phyloP scores from a whole-genome alignment of 2,797 vertebrate species.

The Peromyscus attwateri region DNA sequence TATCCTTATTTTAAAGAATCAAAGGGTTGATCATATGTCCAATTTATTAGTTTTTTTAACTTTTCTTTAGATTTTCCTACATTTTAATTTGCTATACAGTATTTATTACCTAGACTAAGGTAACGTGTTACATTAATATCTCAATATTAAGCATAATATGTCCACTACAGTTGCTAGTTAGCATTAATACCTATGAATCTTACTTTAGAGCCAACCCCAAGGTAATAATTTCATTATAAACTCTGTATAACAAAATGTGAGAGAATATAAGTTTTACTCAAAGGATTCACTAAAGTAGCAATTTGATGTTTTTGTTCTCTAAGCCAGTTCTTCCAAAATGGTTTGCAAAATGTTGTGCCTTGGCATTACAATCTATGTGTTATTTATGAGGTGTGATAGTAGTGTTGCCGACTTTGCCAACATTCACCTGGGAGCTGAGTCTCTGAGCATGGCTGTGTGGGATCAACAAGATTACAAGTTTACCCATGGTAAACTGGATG shows the following conservation, averaged over 20 bases:
- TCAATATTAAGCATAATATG: background rate
- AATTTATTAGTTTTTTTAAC: slow-evolving; percentile 38
- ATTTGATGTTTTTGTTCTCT: background rate
- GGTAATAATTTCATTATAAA: background rate
- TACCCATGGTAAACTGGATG: too few relatives aligned
- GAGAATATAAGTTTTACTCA: background rate
- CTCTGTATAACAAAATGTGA: background rate
- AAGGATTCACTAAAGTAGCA: background rate
- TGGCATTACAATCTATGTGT: background rate
- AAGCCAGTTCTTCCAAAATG: background rate
- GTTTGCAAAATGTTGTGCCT: background rate
- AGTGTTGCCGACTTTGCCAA: background rate
- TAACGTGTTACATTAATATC: background rate
- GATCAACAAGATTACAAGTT: background rate
- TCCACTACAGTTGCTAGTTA: background rate
- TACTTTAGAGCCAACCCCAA: background rate
- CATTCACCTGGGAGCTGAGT: background rate
- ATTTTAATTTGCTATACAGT: slow-evolving; percentile 41
- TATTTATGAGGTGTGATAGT: background rate
- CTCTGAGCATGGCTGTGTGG: background rate
- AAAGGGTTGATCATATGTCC: background rate
- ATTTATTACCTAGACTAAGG: background rate
- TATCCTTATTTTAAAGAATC: slow-evolving; percentile 30
- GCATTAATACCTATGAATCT: background rate
- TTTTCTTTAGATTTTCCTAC: slow-evolving; percentile 5